These are phyloP conservation scores for Melinopterus prodromus DNA, from an alignment of 2,888 invertebrate species.

Conservation along the genomic window DNA sequence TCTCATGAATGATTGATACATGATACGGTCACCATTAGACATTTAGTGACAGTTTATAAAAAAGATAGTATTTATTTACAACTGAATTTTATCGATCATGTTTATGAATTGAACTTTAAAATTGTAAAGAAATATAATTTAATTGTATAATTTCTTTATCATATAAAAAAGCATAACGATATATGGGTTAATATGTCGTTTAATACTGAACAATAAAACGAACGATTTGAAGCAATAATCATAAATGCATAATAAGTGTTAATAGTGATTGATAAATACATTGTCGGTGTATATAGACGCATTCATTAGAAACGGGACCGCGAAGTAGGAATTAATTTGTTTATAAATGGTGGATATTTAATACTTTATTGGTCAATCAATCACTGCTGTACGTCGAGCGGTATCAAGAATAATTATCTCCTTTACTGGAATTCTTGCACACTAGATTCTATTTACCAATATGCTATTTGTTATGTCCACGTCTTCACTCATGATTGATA, in stretches of 20 bases:
- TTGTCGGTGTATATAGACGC: constrained; percentile 23
- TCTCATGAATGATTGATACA: background rate
- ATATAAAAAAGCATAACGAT: too few species aligned
- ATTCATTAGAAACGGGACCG: constrained; percentile 15
- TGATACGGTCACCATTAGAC: background rate
- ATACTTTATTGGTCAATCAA: constrained; percentile 27
- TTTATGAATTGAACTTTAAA: too few species aligned
- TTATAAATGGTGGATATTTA: constrained; percentile 25
- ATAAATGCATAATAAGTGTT: constrained; percentile 22
- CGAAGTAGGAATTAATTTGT: constrained; percentile 26
- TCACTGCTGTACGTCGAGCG: constrained; percentile 14
- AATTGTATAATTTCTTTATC: too few species aligned
- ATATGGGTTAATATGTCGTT: too few species aligned
- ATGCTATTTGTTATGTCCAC: constrained; percentile 25
- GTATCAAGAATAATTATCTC: constrained; percentile 25
- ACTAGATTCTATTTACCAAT: constrained; percentile 23
- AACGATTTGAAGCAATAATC: constrained; percentile 28
- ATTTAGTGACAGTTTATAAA: background rate
- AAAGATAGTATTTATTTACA: background rate
- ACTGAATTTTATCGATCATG: too few species aligned
- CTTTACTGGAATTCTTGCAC: constrained; percentile 24
- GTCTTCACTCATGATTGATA: constrained; percentile 29
- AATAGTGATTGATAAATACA: constrained; percentile 29
- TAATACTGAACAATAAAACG: constrained; percentile 4
- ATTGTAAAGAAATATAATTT: too few species aligned